phyloP scores from a whole-genome alignment of 2,797 vertebrate genomes.

The Ambastaia sidthimunki region DNA sequence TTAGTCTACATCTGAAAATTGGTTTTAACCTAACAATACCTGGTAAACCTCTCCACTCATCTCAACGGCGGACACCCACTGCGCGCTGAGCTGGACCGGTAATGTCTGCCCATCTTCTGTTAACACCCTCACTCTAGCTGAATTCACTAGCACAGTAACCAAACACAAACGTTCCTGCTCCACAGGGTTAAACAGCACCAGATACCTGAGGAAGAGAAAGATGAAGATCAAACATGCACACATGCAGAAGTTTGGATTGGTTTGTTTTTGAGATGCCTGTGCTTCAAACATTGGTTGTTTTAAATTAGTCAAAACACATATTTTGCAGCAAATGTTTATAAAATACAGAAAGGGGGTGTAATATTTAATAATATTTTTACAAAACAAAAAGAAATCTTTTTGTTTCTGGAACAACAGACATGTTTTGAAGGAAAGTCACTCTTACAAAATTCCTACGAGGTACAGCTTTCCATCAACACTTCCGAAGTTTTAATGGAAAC shows the following conservation, averaged over 20 bases:
- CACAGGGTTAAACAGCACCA: conserved; percentile 94
- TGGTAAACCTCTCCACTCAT: conserved; percentile 85
- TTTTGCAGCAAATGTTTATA: too few relatives aligned
- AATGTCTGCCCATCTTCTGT: conserved; percentile 91
- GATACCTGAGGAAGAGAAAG: conserved; percentile 76
- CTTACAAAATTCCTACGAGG: not conserved
- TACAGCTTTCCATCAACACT: not conserved
- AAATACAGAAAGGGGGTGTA: too few relatives aligned
- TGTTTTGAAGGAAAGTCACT: not conserved
- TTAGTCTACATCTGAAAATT: not conserved
- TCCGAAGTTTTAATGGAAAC: not conserved
- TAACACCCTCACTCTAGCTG: conserved; percentile 81
- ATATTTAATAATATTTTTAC: too few relatives aligned
- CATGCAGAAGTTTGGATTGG: not conserved
- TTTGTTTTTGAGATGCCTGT: not conserved
- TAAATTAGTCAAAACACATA: too few relatives aligned
- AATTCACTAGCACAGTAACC: conserved; percentile 87
- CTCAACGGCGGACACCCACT: conserved; percentile 86
- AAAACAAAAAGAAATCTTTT: too few relatives aligned
- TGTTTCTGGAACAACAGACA: too few relatives aligned
- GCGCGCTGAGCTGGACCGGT: conserved; percentile 85
- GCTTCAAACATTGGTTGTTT: not conserved
- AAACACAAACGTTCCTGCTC: conserved; percentile 90
- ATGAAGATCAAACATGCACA: not conserved
- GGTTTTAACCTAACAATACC: conserved; percentile 72